Percentiles rank a stretch among this genome's conserved stretches.
Evolutionary conservation across 92 coral and sea anemone species (phyloP).

Genomic region (Zoanthus solanderi): DNA sequence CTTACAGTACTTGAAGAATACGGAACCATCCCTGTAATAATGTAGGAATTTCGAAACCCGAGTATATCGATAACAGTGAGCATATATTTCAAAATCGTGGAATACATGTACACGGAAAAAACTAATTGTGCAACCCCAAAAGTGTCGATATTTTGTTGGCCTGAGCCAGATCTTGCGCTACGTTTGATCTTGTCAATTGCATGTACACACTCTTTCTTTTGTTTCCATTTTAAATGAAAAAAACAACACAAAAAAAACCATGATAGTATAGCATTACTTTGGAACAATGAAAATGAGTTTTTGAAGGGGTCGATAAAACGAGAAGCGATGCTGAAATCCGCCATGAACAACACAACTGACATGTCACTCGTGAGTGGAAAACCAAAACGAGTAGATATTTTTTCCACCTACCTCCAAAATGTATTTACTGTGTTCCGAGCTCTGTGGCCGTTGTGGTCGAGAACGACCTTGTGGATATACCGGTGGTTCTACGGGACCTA

Average conservation of each 20-base stretch:
- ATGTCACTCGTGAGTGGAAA: neutral
- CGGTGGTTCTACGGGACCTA: slow-evolving; percentile 25
- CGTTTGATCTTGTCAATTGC: neutral
- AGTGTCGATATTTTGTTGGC: slow-evolving; percentile 4
- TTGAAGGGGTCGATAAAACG: neutral
- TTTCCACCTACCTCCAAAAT: slow-evolving; percentile 4
- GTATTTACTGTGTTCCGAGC: slow-evolving; percentile 35
- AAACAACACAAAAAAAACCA: neutral
- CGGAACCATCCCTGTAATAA: neutral
- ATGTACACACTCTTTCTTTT: neutral
- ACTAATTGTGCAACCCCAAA: slow-evolving; percentile 19
- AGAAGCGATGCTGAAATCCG: neutral
- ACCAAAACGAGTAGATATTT: neutral
- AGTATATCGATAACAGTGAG: neutral
- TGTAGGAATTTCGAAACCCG: neutral
- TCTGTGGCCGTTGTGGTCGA: slow-evolving; percentile 43
- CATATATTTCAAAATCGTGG: neutral
- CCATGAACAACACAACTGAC: neutral
- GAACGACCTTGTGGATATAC: slow-evolving; percentile 29
- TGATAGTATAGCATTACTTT: neutral
- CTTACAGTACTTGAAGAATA: slow-evolving; percentile 10
- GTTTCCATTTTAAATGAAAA: neutral
- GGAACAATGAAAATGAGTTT: neutral
- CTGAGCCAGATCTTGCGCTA: neutral
- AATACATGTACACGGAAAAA: neutral